Evolutionary conservation across 2,888 invertebrate species (phyloP).

Genomic region (Cheilosia impressa): DNA sequence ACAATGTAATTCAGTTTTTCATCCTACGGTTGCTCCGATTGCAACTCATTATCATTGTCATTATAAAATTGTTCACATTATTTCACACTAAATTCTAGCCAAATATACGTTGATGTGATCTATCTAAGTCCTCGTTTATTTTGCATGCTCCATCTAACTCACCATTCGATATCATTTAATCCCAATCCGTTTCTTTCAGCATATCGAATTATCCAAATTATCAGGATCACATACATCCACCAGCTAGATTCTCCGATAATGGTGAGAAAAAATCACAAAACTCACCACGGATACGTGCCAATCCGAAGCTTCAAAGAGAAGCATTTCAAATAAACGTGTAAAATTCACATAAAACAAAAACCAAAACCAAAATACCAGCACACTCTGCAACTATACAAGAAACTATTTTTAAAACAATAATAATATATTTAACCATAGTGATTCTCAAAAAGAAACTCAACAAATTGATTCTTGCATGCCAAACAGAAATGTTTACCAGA

Average conservation of each 20-base stretch:
- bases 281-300: slow-evolving; percentile 84
- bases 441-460: slow-evolving; percentile 16
- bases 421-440: slow-evolving; percentile 71
- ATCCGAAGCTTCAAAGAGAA: slow-evolving; percentile 86
- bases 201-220: slow-evolving; percentile 92
- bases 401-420: slow-evolving; percentile 75
- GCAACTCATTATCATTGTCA: slow-evolving; percentile 31
- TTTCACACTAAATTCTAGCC: neutral
- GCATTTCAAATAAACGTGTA: slow-evolving; percentile 93
- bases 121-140: neutral
- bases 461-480: slow-evolving; percentile 66
- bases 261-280: slow-evolving; percentile 83
- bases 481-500: slow-evolving; percentile 55
- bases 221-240: slow-evolving; percentile 93
- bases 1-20: slow-evolving; percentile 40
- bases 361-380: slow-evolving; percentile 36
- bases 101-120: slow-evolving; percentile 21
- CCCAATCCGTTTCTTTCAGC: slow-evolving; percentile 83
- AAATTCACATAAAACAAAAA: slow-evolving; percentile 42
- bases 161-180: neutral
- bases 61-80: neutral
- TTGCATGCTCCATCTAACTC: neutral
- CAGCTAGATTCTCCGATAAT: slow-evolving; percentile 92
- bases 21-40: slow-evolving; percentile 59
- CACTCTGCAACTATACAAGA: slow-evolving; percentile 56